Conservation (phyloP, 1,140 invertebrate species). For the Melipona quadrifasciata region DNA sequence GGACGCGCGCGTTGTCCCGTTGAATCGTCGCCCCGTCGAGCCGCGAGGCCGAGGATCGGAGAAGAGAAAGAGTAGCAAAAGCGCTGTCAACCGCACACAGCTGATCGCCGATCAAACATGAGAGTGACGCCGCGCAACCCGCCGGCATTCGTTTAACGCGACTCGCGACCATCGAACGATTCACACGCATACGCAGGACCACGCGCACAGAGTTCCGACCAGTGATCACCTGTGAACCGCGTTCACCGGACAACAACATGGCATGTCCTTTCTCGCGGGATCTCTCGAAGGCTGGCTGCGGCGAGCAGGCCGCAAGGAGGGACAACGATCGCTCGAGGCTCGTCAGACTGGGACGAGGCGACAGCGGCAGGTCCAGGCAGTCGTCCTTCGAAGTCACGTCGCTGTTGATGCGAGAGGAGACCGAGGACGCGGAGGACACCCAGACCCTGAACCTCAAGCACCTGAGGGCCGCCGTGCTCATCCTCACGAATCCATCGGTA, state of each 20-base stretch:
- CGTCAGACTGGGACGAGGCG: slow-evolving; percentile 52
- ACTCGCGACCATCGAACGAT: background rate
- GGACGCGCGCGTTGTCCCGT: background rate
- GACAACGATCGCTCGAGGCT: slow-evolving; percentile 55
- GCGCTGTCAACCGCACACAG: slow-evolving; percentile 42
- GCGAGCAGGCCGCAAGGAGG: slow-evolving; percentile 36
- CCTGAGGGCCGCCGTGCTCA: slow-evolving; percentile 82
- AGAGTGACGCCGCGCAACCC: slow-evolving; percentile 23
- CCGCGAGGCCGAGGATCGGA: background rate
- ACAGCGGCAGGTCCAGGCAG: slow-evolving; percentile 76
- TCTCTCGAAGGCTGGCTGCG: slow-evolving; percentile 64
- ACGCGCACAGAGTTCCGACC: background rate
- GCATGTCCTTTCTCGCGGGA: slow-evolving; percentile 77
- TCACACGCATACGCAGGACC: background rate
- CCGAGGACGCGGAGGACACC: slow-evolving; percentile 81
- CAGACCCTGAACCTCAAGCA: slow-evolving; percentile 84
- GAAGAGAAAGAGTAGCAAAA: background rate
- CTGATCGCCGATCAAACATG: slow-evolving; percentile 58
- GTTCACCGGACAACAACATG: slow-evolving; percentile 66
- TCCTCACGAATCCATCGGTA: slow-evolving; percentile 84
- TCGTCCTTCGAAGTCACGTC: slow-evolving; percentile 81
- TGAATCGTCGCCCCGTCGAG: too few species aligned
- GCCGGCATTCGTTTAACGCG: slow-evolving; percentile 24
- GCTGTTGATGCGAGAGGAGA: slow-evolving; percentile 76
- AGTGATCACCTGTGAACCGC: background rate